Evolutionary conservation across 2,797 vertebrate species (phyloP).

Genomic region (Arrhamphus sclerolepis): DNA sequence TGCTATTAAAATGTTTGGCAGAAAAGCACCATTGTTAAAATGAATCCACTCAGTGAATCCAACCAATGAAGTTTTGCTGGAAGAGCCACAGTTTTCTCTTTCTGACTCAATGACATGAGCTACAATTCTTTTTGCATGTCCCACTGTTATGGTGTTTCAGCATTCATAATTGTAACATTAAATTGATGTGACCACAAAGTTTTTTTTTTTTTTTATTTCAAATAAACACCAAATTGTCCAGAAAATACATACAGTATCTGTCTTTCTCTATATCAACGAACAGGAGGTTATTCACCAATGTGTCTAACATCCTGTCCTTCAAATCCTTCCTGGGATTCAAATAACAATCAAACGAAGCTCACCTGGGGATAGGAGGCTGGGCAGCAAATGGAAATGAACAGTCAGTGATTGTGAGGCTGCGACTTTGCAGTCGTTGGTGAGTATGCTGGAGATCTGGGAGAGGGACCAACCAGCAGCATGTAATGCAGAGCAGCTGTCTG

Average conservation of each 20-base stretch:
- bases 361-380: conserved; percentile 21
- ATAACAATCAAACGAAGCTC: conserved; percentile 35
- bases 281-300: conserved; percentile 22
- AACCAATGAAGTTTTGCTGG: too few species aligned
- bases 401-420: conserved; percentile 21
- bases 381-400: conserved; percentile 36
- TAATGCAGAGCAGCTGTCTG: conserved; percentile 80
- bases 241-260: conserved; percentile 4
- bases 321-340: conserved; percentile 3
- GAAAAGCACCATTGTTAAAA: too few species aligned
- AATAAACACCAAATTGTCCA: conserved; percentile 5
- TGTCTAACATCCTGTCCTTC: conserved; percentile 28
- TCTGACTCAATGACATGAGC: too few species aligned
- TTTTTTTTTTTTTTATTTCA: background rate
- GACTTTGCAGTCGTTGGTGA: conserved; percentile 45
- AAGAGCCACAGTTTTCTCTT: too few species aligned
- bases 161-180: background rate
- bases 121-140: too few species aligned
- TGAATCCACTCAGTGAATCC: too few species aligned
- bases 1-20: too few species aligned
- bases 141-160: background rate
- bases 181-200: conserved; percentile 11
- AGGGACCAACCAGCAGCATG: conserved; percentile 65
- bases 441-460: conserved; percentile 48
- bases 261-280: background rate